Evolutionary conservation across 2,113 vertebrate genomes (phyloP), one percentile per base, ranked within the genome.

Genomic region (Helogale parvula): DNA sequence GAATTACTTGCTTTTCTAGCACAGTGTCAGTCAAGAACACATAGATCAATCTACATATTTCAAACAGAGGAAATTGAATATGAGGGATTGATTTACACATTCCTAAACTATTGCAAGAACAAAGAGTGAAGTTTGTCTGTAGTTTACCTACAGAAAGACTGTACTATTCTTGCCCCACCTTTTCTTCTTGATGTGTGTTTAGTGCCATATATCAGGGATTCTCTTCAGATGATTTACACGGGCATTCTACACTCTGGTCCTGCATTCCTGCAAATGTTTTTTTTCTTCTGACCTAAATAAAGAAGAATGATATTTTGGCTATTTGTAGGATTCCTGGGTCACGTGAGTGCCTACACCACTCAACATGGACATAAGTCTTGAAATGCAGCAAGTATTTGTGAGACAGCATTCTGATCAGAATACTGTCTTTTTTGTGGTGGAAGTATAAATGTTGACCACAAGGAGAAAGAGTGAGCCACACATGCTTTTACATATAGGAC

Each of bases 321-420:
- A 33, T 23, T 96, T 68, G 14, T 60, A 82, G 68, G 87, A 88
- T 92, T 76, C 17, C 33, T 57, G 16, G 31, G 41, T 57, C 74
- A 68, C 2, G 0, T 14, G 38, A 9, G 0, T 15, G 68, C 0
- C 11, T 16, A 27, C 1, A 47, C 2, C 15, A n/a, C 11, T 92
- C 52, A 27, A 82, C 74, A 83, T 16, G 33, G n/a, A 0, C 45
- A 16, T 9, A 13, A 27, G 14, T 68, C 33, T 69, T 60, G 47
- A 47, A 81, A 76, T 29, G 19, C 11, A 82, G 25, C 21, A 57
- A 60, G 35, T 65, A 66, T 45, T 71, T 86, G 65, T 50, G 13
- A 74, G 35, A 19, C 12, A 57, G 16, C 11, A 38, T 57, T 72
- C 12, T 66, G 12, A 66, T 45, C n/a, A 71, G 52, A 71, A 90